These are phyloP conservation scores for Anoura caudifer DNA, from an alignment of 2,113 vertebrate genomes.

Conservation along the genomic window DNA sequence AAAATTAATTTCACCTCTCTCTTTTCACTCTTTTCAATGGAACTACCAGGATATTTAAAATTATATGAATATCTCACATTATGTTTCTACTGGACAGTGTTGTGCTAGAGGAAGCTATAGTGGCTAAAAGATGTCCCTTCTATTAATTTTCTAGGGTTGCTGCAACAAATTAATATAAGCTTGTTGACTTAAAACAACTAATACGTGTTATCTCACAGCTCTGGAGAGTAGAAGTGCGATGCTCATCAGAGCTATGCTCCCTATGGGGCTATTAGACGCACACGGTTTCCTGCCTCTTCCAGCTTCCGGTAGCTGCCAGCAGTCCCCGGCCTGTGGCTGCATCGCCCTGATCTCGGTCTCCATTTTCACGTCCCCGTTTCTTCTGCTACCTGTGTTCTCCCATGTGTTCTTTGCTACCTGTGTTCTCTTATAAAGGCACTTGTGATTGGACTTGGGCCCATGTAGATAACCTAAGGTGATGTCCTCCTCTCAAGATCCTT, in stretches of 20 bases:
- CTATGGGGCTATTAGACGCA: accelerated
- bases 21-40: background rate
- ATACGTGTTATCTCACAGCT: background rate
- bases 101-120: background rate
- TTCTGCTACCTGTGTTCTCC: background rate
- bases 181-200: background rate
- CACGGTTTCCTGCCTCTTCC: background rate
- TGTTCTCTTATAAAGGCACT: background rate
- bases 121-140: accelerated
- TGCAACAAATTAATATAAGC: background rate
- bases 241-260: accelerated
- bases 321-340: background rate
- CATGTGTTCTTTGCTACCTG: background rate
- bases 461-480: background rate
- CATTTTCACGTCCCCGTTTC: background rate
- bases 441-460: background rate
- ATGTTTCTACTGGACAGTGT: background rate
- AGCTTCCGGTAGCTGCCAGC: background rate
- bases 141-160: background rate
- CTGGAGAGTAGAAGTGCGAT: background rate
- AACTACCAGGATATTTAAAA: background rate
- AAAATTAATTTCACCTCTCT: background rate
- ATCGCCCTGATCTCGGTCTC: background rate
- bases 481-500: background rate
- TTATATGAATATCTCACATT: background rate